A percentile compares a stretch with the other conserved stretches of the same genome.
Conservation (phyloP, 1,140 invertebrate species). For the Temnothorax longispinosus region DNA sequence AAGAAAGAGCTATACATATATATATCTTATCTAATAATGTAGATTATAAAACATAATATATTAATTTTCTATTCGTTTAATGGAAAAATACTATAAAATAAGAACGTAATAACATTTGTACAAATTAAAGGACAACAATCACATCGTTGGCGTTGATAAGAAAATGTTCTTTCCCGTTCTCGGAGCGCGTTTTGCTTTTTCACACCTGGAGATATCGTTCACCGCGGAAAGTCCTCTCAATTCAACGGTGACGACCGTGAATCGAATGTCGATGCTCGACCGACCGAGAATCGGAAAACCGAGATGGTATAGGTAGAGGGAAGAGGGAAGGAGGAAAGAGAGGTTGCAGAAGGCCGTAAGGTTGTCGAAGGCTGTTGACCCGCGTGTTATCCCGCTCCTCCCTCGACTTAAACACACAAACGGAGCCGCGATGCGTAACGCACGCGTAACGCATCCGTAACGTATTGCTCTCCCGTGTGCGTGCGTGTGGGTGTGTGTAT, state of each 20-base stretch:
- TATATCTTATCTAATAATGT: not conserved
- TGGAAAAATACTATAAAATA: not conserved
- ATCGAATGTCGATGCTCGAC: slow-evolving; percentile 55
- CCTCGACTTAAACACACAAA: slow-evolving; percentile 35
- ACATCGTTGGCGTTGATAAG: not conserved
- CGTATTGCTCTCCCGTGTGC: not conserved
- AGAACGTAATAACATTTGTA: not conserved
- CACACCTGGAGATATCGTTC: not conserved
- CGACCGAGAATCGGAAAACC: slow-evolving; percentile 48
- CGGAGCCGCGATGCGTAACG: slow-evolving; percentile 59
- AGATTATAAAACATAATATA: not conserved
- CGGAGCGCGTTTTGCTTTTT: not conserved
- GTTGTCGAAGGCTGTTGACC: slow-evolving; percentile 71
- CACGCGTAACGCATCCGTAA: slow-evolving; percentile 55
- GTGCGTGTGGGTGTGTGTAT: not conserved
- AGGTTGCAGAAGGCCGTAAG: slow-evolving; percentile 61
- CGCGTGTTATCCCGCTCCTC: slow-evolving; percentile 53
- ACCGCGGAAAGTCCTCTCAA: slow-evolving; percentile 17
- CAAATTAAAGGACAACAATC: not conserved
- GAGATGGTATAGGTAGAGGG: not conserved
- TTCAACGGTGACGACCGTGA: slow-evolving; percentile 47
- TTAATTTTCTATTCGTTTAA: not conserved
- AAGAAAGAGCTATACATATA: not conserved
- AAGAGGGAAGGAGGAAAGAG: slow-evolving; percentile 14
- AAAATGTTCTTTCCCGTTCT: not conserved